These are phyloP conservation scores for Elephas maximus DNA, from an alignment of 2,113 vertebrate species.

Conservation along the genomic window DNA sequence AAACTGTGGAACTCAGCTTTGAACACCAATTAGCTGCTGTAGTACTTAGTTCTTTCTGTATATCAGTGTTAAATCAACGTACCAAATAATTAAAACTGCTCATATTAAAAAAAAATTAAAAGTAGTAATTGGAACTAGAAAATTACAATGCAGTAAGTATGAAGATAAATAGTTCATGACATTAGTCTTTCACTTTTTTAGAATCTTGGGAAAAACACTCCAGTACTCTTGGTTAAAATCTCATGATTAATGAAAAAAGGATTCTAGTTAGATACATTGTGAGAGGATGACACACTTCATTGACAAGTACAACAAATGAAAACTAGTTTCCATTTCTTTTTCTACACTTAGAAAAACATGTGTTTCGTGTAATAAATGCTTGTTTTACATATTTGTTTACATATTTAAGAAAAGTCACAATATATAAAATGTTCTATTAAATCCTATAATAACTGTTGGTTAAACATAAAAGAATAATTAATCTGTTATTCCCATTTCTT, in stretches of 20 bases:
- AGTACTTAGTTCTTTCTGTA: constrained; percentile 76
- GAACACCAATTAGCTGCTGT: neutral
- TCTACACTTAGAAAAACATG: constrained; percentile 51
- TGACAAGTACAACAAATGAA: constrained; percentile 83
- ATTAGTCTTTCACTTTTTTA: constrained; percentile 76
- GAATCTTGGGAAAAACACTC: constrained; percentile 84
- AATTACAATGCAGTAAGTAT: constrained; percentile 64
- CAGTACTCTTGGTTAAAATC: constrained; percentile 80
- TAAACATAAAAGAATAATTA: neutral
- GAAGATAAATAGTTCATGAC: constrained; percentile 75
- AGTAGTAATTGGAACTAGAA: constrained; percentile 64
- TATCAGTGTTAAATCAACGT: constrained; percentile 77
- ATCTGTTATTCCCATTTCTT: neutral
- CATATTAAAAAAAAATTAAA: constrained; percentile 81
- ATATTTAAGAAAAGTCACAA: constrained; percentile 38
- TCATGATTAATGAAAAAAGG: constrained; percentile 82
- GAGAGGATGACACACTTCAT: constrained; percentile 81
- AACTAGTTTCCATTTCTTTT: constrained; percentile 81
- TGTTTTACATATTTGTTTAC: constrained; percentile 53
- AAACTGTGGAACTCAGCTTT: constrained; percentile 55
- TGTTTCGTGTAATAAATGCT: constrained; percentile 76
- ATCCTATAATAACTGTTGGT: constrained; percentile 36
- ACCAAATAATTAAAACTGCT: constrained; percentile 76
- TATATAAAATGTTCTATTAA: constrained; percentile 66
- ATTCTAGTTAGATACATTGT: constrained; percentile 75